Base-by-base conservation (phyloP, 2,113 vertebrate species). In the Lycaon pictus region DNA sequence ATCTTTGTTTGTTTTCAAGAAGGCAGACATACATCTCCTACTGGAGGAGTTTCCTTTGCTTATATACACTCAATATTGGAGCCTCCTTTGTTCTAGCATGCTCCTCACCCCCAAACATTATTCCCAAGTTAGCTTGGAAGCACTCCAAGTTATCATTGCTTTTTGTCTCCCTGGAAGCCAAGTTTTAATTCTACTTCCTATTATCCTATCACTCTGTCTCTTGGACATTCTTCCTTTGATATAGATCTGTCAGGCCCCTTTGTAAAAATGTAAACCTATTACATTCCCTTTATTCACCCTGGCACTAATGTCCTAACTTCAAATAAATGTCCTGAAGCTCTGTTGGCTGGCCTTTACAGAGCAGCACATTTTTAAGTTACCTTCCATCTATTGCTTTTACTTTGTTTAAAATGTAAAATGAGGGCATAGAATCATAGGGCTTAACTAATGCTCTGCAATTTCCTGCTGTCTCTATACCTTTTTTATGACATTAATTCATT, bases 391-490 rank as follows among this genome's bases (percentile, higher is more conserved):
- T 93, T 88, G 71, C 90, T 93, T 88, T 91, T 90, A 90, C 96
- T 97, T 98, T 93, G 95, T 97, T 98, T 97, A 98, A 98, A 96
- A 97, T 97, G 85, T 96, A 97, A 97, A 98, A 98, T 97, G 92
- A 98, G 98, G 97, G 97, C 92, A 97, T 94, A 98, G 96, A 95
- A 93, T 96, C 96, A 95, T 53, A 5, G 83, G 94, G 37, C 92
- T 96, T 96, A 97, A 97, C 93, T 96, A 97, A 98, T 96, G 95
- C 84, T 71, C 88, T 93, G 94, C 93, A 98, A 97, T 98, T 98
- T 98, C 97, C 97, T 98, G 92, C 97, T 97, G 97, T 97, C 97
- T 97, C 94, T 94, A 88, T 92, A 76, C 94, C 93, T 92, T 97
- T 94, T 96, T 97, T 97, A 97, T 98, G 97, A 96, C 88, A 97